A percentile compares a stretch with the other conserved stretches of the same genome.
Evolutionary conservation across 2,113 vertebrate genomes (phyloP).

Genomic region (Scortum barcoo): DNA sequence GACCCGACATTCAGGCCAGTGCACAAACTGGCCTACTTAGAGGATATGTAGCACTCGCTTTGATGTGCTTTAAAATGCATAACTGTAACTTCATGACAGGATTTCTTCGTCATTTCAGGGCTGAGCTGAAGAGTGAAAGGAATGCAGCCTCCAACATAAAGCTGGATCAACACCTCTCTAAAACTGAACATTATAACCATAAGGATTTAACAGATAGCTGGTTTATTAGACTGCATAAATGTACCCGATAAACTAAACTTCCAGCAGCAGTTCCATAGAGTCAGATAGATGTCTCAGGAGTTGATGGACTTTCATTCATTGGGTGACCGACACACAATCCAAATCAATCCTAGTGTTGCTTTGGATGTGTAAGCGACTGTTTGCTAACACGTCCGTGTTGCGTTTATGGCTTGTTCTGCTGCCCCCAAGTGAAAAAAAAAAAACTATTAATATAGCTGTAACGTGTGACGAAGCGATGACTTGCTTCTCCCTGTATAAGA

Average conservation of each 20-base stretch:
- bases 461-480: not conserved
- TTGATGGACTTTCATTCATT: not conserved
- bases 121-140: not conserved
- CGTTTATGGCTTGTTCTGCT: not conserved
- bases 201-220: too few relatives aligned
- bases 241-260: too few relatives aligned
- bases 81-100: not conserved
- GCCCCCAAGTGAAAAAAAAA: not conserved
- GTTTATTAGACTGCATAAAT: too few relatives aligned
- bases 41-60: not conserved
- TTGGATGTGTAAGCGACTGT: not conserved
- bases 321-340: too few relatives aligned
- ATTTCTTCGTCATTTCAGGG: not conserved
- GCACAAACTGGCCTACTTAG: conserved; percentile 4
- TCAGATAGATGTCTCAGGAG: not conserved
- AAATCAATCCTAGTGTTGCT: not conserved
- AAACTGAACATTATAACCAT: too few relatives aligned
- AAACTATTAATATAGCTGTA: not conserved
- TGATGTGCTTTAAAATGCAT: not conserved
- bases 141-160: too few relatives aligned
- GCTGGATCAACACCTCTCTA: too few relatives aligned
- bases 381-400: not conserved
- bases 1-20: not conserved
- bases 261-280: not conserved
- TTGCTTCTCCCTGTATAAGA: not conserved